Percentiles rank a stretch among this genome's conserved stretches.
Evolutionary conservation across 2,113 vertebrate species (phyloP).

Genomic region (Pungitius pungitius): DNA sequence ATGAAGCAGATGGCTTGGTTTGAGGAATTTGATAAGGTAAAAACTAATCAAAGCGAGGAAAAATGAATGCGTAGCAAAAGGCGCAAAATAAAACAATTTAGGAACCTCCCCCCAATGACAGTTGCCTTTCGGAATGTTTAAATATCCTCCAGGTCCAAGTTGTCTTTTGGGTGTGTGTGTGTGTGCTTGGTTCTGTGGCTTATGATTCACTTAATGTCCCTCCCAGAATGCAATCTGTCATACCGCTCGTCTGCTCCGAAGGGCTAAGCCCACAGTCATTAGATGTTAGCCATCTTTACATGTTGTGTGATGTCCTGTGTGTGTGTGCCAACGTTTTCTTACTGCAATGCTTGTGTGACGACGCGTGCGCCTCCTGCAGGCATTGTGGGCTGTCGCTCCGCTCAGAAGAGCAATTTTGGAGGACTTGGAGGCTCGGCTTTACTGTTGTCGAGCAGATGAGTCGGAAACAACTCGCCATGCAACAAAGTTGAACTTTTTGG

Average conservation of each 20-base stretch:
- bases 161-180: slow-evolving; percentile 3
- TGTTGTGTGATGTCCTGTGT: slow-evolving; percentile 13
- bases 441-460: no score
- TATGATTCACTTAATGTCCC: slow-evolving; percentile 47
- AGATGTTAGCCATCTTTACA: slow-evolving; percentile 30
- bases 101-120: neutral
- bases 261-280: slow-evolving; percentile 51
- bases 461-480: no score
- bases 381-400: slow-evolving; percentile 3
- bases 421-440: no score
- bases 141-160: neutral
- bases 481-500: neutral
- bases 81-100: neutral
- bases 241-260: slow-evolving; percentile 40
- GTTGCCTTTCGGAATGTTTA: neutral
- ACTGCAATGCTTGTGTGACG: neutral
- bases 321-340: neutral
- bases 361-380: neutral
- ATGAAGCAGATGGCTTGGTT: neutral
- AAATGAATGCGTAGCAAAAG: neutral
- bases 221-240: slow-evolving; percentile 58
- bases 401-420: slow-evolving; percentile 5
- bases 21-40: neutral
- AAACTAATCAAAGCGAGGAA: neutral
- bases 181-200: slow-evolving; percentile 14